phyloP scores from a whole-genome alignment of 2,113 vertebrate species.

The Aphyosemion australe region DNA sequence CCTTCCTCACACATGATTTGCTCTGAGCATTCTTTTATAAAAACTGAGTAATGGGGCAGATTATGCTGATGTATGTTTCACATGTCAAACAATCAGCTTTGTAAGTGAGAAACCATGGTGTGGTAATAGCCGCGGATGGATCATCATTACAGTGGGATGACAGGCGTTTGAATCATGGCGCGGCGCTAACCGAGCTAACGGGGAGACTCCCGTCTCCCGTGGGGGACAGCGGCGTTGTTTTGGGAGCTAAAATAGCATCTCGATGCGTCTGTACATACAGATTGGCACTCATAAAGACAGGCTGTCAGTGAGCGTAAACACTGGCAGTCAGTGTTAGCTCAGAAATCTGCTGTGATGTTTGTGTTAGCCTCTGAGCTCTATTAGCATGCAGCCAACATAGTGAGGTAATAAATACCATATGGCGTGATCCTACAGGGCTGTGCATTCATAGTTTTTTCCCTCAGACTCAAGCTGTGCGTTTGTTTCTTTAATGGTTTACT shows the following conservation, averaged over 20 bases:
- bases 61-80: conserved; percentile 66
- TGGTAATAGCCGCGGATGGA: conserved; percentile 63
- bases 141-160: conserved; percentile 71
- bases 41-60: conserved; percentile 57
- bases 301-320: conserved; percentile 29
- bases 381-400: conserved; percentile 20
- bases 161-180: conserved; percentile 59
- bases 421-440: conserved; percentile 13
- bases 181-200: conserved; percentile 20
- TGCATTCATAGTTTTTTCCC: conserved; percentile 5
- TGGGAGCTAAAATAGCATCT: conserved; percentile 21
- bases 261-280: conserved; percentile 11
- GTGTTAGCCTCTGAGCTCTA: conserved; percentile 24
- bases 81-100: conserved; percentile 67
- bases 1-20: not conserved
- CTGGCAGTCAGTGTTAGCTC: conserved; percentile 5
- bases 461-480: not conserved
- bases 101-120: conserved; percentile 61
- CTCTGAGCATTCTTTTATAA: conserved; percentile 32
- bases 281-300: conserved; percentile 21
- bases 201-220: conserved; percentile 30
- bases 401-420: conserved; percentile 36
- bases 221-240: conserved; percentile 33
- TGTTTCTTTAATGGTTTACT: conserved; percentile 11
- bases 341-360: conserved; percentile 22